Evolutionary conservation across 1,140 invertebrate genomes (phyloP), one percentile per base, ranked within the genome.

Genomic region (Zaprionus kolodkinae): DNA sequence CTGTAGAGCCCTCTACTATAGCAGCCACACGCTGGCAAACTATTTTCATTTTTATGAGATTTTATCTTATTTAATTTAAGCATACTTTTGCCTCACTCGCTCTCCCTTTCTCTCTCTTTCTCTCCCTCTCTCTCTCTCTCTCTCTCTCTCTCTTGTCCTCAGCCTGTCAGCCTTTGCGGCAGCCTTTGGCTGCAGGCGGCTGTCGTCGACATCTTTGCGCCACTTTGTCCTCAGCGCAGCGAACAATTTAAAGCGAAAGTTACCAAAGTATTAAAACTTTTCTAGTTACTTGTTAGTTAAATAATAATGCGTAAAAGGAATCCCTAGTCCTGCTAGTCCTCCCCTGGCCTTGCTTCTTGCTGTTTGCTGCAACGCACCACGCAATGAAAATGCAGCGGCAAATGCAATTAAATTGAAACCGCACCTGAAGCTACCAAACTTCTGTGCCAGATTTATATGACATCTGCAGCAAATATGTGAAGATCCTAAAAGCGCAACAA

Each of bases 251-350:
- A 87, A 69, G 84, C 82, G 72, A 88, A 87, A 87, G 84, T 87
- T 88, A 50, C 15, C 72, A 78, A 71, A 87, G 84, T 88, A 83
- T 87, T 77, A 88, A 83, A 87, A 87, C 72, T 87, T 87, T 87
- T 80, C 83, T 87, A 88, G 83, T 88, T 87, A 80, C 83, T 87
- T 87, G 83, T 87, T 83, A 87, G 83, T 87, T 87, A 88, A 87
- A 80, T 84, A 87, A 87, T 87, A 87, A 87, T 88, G 77, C 77
- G 73, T 88, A 87, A 87, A 87, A 87, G 84, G 77, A 83, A 78
- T 78, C 62, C 77, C 52, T 64, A 63, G 66, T 57, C 59, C 10
- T 62, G 40, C 6, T 9, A 45, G n/a, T 10, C 40, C n/a, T 9
- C n/a, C 40, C 4, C 1, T n/a, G 17, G 11, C 17, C 40, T 11